These are phyloP conservation scores for Lamprotornis superbus DNA, from an alignment of 2,113 vertebrate species.

Conservation along the genomic window DNA sequence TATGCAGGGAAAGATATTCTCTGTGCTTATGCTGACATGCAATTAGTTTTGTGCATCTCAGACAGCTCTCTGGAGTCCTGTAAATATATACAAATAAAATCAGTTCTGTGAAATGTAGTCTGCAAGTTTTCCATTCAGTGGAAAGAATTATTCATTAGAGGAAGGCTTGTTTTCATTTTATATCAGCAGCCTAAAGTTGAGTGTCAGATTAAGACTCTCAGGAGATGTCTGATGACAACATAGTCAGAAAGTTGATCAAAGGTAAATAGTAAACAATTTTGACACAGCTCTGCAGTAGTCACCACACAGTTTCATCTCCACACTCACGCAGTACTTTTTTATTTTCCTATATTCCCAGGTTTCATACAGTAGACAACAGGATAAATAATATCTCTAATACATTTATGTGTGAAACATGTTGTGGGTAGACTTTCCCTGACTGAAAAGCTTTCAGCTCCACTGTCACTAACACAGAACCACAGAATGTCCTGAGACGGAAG, in stretches of 20 bases:
- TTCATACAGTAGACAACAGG: background rate
- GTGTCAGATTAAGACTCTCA: background rate
- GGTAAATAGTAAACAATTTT: background rate
- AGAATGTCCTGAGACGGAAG: background rate
- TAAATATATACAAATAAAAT: slow-evolving; percentile 9
- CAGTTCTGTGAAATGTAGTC: background rate
- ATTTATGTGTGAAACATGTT: background rate
- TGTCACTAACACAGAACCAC: background rate
- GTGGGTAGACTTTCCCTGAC: background rate
- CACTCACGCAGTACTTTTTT: background rate
- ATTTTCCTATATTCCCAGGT: background rate
- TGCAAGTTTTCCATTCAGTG: background rate
- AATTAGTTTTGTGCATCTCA: background rate
- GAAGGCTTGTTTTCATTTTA: background rate
- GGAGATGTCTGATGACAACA: background rate
- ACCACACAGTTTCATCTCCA: background rate
- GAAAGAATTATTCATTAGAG: slow-evolving; percentile 11
- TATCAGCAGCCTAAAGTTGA: background rate
- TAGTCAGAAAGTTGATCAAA: slow-evolving; percentile 7
- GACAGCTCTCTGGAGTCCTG: background rate
- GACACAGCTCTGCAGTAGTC: background rate
- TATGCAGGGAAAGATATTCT: background rate
- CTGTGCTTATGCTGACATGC: background rate
- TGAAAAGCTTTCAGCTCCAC: background rate
- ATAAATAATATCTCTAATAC: background rate